These are phyloP conservation scores for Rutpela maculata DNA, from an alignment of 2,888 invertebrate genomes.

Conservation along the genomic window DNA sequence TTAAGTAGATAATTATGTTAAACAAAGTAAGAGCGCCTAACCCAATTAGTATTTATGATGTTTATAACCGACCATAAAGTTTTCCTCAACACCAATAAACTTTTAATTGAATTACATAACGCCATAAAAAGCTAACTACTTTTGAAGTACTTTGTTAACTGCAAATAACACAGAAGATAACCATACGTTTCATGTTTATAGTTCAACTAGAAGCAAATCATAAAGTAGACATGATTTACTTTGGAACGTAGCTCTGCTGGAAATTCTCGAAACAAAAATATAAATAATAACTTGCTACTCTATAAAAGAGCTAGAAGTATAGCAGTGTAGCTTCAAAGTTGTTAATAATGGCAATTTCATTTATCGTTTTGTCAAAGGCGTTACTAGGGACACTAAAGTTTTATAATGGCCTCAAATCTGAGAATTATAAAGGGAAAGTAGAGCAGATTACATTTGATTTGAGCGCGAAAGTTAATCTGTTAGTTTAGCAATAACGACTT, in stretches of 20 bases:
- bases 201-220: conserved; percentile 16
- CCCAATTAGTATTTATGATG: conserved; percentile 45
- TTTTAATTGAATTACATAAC: conserved; percentile 46
- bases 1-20: conserved; percentile 36
- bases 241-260: conserved; percentile 7
- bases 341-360: background rate
- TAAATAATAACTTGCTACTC: conserved; percentile 40
- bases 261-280: conserved; percentile 32
- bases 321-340: conserved; percentile 25
- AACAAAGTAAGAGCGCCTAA: conserved; percentile 20
- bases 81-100: conserved; percentile 42
- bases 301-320: conserved; percentile 1
- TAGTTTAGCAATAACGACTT: too few species aligned
- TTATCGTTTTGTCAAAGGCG: background rate
- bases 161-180: conserved; percentile 36
- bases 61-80: conserved; percentile 38
- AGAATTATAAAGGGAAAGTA: too few species aligned
- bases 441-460: too few species aligned
- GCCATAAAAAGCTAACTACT: conserved; percentile 39
- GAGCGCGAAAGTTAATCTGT: too few species aligned
- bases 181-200: conserved; percentile 43
- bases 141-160: conserved; percentile 44
- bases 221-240: conserved; percentile 43
- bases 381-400: too few species aligned
- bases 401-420: too few species aligned